phyloP scores from a whole-genome alignment of 2,797 vertebrate species.

The Hippopotamyrus pictus region DNA sequence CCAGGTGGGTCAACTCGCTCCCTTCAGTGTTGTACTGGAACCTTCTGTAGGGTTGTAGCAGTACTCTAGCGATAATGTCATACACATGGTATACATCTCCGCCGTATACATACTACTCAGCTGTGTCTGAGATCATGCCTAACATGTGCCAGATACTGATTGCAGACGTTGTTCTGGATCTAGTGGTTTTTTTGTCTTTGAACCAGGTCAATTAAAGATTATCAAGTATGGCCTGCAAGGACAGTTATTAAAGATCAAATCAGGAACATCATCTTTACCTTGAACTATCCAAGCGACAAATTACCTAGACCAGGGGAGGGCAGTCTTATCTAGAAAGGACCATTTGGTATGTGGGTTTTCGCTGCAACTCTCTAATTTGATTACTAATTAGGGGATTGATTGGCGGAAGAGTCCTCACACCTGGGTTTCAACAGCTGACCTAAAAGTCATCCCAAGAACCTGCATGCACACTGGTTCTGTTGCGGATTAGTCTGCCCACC shows the following conservation, averaged over 20 bases:
- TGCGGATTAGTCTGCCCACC: background rate
- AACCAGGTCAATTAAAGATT: no score
- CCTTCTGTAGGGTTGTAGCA: background rate
- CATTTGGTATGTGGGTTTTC: background rate
- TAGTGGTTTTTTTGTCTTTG: background rate
- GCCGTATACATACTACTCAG: background rate
- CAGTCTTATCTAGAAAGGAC: background rate
- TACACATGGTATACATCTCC: background rate
- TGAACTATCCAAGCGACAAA: background rate
- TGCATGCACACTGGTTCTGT: background rate
- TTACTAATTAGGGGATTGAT: background rate
- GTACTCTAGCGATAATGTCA: no score
- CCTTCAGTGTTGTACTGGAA: background rate
- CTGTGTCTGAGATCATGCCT: slow-evolving; percentile 1
- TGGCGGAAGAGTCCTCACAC: background rate
- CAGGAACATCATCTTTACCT: background rate
- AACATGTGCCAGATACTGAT: background rate
- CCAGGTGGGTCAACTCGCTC: slow-evolving; percentile 68
- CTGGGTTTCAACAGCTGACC: background rate
- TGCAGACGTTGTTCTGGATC: background rate
- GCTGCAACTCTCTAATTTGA: background rate
- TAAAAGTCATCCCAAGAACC: background rate
- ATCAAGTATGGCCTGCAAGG: no score
- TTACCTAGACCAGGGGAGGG: background rate
- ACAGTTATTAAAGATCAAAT: background rate